Conservation (phyloP, 64 coral and sea anemone species). For the Porites australiensis region DNA sequence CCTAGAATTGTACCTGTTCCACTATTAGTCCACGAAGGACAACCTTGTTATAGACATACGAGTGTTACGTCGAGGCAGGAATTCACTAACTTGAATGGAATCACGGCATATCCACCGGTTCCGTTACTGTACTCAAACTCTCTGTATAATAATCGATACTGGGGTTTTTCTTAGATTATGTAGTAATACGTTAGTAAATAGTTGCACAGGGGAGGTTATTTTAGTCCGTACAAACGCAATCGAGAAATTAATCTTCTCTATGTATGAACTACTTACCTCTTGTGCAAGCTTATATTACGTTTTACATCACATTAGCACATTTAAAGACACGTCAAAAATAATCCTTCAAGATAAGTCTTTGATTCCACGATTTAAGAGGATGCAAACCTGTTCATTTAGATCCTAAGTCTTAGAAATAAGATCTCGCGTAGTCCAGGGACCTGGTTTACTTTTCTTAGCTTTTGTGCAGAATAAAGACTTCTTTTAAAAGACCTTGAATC, state of each 20-base stretch:
- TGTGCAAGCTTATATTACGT: neutral
- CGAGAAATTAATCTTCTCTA: neutral
- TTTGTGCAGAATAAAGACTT: conserved; percentile 1
- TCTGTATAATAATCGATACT: conserved; percentile 33
- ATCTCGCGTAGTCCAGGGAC: neutral
- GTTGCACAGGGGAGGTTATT: neutral
- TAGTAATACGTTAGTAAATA: conserved; percentile 36
- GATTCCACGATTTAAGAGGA: neutral
- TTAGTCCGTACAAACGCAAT: conserved; percentile 9
- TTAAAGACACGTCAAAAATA: neutral
- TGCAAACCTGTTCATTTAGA: no score
- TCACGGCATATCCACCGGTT: conserved; percentile 17
- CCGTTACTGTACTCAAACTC: conserved; percentile 26
- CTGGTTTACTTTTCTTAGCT: conserved; percentile 1
- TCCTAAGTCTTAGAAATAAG: no score
- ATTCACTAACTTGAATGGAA: conserved; percentile 22
- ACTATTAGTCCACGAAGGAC: conserved; percentile 38
- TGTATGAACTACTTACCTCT: neutral
- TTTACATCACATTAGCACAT: neutral
- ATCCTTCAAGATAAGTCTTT: conserved; percentile 21
- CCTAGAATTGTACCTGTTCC: conserved; percentile 28
- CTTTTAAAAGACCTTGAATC: conserved; percentile 8
- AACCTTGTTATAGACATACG: conserved; percentile 10
- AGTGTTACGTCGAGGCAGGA: conserved; percentile 6
- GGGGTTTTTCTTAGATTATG: conserved; percentile 44